phyloP scores from a whole-genome alignment of 1,140 invertebrate species.

The Pissodes strobi region DNA sequence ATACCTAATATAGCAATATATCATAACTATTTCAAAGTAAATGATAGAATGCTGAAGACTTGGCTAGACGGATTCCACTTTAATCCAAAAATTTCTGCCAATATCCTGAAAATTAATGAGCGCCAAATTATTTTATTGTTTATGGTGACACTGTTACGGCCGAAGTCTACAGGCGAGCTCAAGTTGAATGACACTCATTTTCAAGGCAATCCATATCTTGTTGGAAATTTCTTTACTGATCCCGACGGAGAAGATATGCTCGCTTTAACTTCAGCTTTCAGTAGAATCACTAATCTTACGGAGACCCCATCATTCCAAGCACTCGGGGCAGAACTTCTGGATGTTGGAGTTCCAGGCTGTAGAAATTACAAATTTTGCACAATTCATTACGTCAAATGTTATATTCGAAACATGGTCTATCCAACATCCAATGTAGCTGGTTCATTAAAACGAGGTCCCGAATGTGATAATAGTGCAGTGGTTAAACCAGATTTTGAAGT shows the following conservation, averaged over 20 bases:
- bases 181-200: slow-evolving; percentile 64
- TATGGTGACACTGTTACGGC: slow-evolving; percentile 71
- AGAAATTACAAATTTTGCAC: slow-evolving; percentile 64
- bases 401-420: slow-evolving; percentile 64
- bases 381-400: slow-evolving; percentile 54
- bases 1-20: slow-evolving; percentile 33
- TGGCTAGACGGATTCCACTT: slow-evolving; percentile 27
- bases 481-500: slow-evolving; percentile 73
- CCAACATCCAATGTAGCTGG: slow-evolving; percentile 58
- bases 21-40: slow-evolving; percentile 39
- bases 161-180: slow-evolving; percentile 66
- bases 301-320: slow-evolving; percentile 51
- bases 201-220: slow-evolving; percentile 64
- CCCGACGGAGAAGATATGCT: slow-evolving; percentile 51
- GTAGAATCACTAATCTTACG: slow-evolving; percentile 44
- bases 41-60: slow-evolving; percentile 28
- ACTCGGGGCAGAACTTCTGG: slow-evolving; percentile 62
- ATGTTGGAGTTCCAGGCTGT: slow-evolving; percentile 67
- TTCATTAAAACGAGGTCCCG: slow-evolving; percentile 74
- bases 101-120: slow-evolving; percentile 28
- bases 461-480: slow-evolving; percentile 66
- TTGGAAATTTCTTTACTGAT: slow-evolving; percentile 66
- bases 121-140: slow-evolving; percentile 33
- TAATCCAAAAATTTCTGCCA: slow-evolving; percentile 9
- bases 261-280: slow-evolving; percentile 48